Evolutionary conservation across 2,113 vertebrate species (phyloP), one percentile per base, ranked within the genome.

Genomic region (Anhinga rufa): DNA sequence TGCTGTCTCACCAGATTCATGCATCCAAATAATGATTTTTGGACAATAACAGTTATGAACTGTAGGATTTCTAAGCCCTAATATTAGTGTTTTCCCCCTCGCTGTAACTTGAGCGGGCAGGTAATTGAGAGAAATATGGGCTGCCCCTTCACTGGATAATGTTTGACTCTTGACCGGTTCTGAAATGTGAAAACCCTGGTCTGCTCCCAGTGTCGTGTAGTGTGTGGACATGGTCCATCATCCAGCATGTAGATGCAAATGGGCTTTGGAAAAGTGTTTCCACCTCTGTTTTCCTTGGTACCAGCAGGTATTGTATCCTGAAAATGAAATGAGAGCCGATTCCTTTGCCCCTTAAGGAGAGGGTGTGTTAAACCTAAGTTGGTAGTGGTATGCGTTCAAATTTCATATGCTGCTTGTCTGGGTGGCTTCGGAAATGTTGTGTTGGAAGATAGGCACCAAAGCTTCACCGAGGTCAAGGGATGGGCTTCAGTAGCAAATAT

Each of bases 201-300:
- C 66, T 60, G 57, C 52, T 81, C 64, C 40, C 29, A 17, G 70
- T 26, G 2, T 65, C 21, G 0, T 1, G 3, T 5, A 21, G 51
- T 3, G 32, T 70, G 54, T 83, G 79, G 49, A 60, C 46, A 13
- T 2, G 1, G 28, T 60, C 86, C 5, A 1, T 82, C 88, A 80
- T 17, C 80, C 44, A 31, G 52, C 36, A 6, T 19, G 44, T 26
- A 86, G 65, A 62, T 84, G 62, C 40, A 84, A 75, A 57, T 82
- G 68, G 38, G 38, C 54, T 94, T 91, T 80, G 87, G 58, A 91
- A 62, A 93, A 94, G 42, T 64, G 86, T 86, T 94, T 92, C 52
- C 22, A 55, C 74, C 44, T 86, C 86, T 92, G 48, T 92, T 96
- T 97, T 94, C 86, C 66, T 96, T 89, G 74, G 74, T 92, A 69